Evolutionary conservation across 2,888 invertebrate genomes (phyloP), one percentile per base, ranked within the genome.

Genomic region (Agrotis puta): DNA sequence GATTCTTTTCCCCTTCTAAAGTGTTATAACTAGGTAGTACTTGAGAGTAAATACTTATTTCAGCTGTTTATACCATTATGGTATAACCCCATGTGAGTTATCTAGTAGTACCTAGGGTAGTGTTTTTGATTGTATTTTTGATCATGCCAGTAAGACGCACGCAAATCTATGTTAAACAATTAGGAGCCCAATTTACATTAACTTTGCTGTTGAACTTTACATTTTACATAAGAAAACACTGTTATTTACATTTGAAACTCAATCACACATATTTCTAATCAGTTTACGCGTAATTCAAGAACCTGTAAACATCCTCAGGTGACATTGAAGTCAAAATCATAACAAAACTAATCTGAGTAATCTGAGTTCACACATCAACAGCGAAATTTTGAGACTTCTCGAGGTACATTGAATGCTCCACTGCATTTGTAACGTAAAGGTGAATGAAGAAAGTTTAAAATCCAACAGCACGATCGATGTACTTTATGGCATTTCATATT

Each of bases 311-410:
- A 53, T 22, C 7, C 48, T 51, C 47, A 68, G 2, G 22, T 59
- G 67, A 13, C 48, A 20, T 3, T 18, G 18, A 54, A 54, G 13
- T 63, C 53, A 54, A 74, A 74, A 68, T 75, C 50, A 54, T 50
- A 69, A 74, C 53, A 70, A 50, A 70, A 70, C 53, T 33, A 70
- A 70, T 45, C 22, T n/a, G 58, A 74, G 69, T 33, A 70, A 70
- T 45, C 22, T n/a, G 58, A 74, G 69, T 71, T 85, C 81, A 84
- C 75, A 78, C 70, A 68, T 77, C n/a, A 6, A 33, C n/a, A n/a
- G n/a, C 33, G 33, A 11, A 33, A 14, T 20, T 33, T 33, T 11
- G 6, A 6, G 20, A 20, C 14, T n/a, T 6, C n/a, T 13, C 13
- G n/a, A 33, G 5, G n/a, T 2, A 54, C 27, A 2, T 18, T 24